A percentile compares a stretch with the other conserved stretches of the same genome.
These are phyloP conservation scores for Allophyes oxyacanthae DNA, from an alignment of 2,888 invertebrate genomes.

Conservation along the genomic window DNA sequence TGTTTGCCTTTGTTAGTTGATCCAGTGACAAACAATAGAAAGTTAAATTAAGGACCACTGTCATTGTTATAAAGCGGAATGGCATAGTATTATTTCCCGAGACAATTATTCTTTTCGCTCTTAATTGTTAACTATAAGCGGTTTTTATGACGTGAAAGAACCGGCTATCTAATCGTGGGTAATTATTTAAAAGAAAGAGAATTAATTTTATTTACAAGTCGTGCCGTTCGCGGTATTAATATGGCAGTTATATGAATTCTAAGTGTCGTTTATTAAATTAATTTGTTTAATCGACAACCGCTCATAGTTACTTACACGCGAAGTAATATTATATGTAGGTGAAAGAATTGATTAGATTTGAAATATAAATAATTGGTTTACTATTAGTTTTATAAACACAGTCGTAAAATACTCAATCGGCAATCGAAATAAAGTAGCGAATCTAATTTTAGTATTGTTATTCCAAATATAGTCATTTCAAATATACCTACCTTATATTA, in stretches of 20 bases:
- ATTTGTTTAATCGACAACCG: slow-evolving; percentile 39
- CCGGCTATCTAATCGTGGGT: slow-evolving; percentile 56
- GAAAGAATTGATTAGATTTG: slow-evolving; percentile 23
- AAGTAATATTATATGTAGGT: slow-evolving; percentile 16
- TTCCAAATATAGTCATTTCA: too few relatives aligned
- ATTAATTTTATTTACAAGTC: slow-evolving; percentile 60
- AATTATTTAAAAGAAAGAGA: slow-evolving; percentile 61
- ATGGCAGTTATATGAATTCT: slow-evolving; percentile 36
- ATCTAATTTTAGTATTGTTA: too few relatives aligned
- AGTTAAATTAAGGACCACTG: slow-evolving; percentile 49
- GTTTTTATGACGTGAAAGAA: slow-evolving; percentile 54
- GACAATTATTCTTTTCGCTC: slow-evolving; percentile 63
- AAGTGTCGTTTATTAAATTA: slow-evolving; percentile 42
- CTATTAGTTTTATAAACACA: slow-evolving; percentile 23
- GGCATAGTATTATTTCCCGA: slow-evolving; percentile 58
- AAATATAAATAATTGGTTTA: slow-evolving; percentile 17
- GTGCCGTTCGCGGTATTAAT: slow-evolving; percentile 42
- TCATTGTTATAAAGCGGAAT: slow-evolving; percentile 55
- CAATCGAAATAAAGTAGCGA: slow-evolving; percentile 13
- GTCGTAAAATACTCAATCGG: background rate
- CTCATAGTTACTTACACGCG: slow-evolving; percentile 27
- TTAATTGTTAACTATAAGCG: slow-evolving; percentile 64
- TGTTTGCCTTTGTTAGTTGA: slow-evolving; percentile 22
- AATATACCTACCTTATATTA: too few relatives aligned
- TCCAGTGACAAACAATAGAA: slow-evolving; percentile 58